Evolutionary conservation across 2,797 vertebrate species (phyloP).

Genomic region (Sorex maritimensis): DNA sequence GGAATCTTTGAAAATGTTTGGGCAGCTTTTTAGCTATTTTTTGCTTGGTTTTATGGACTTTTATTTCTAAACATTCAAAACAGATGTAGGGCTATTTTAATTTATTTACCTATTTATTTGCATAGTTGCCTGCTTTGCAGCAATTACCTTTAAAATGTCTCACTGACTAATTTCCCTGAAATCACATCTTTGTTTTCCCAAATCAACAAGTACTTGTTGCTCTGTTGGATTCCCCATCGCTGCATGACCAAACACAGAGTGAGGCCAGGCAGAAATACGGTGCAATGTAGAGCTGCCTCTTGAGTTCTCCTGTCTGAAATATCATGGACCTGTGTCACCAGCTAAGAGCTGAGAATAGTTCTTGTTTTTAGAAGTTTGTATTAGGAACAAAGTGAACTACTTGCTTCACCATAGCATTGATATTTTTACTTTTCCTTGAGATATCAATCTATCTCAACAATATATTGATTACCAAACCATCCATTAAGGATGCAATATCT

Average conservation of each 20-base stretch:
- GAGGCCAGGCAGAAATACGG: background rate
- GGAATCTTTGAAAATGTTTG: background rate
- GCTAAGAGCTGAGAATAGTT: background rate
- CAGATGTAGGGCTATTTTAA: background rate
- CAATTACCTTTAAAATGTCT: conserved; percentile 13
- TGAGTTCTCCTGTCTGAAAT: background rate
- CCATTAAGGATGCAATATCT: background rate
- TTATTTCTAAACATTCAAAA: background rate
- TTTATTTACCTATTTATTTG: too few species aligned
- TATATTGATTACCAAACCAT: too few species aligned
- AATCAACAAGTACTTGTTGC: background rate
- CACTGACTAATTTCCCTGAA: background rate
- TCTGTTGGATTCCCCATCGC: background rate
- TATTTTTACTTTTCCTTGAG: background rate
- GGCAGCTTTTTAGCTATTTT: background rate
- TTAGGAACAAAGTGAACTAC: background rate
- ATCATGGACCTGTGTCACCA: background rate
- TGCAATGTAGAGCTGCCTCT: background rate
- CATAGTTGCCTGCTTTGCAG: background rate
- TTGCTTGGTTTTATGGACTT: background rate
- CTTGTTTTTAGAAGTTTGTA: background rate
- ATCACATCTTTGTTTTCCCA: background rate
- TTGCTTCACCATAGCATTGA: background rate
- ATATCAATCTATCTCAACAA: background rate
- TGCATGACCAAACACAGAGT: background rate